Base-by-base conservation (phyloP, 2,113 vertebrate genomes). In the Microcebus murinus region DNA sequence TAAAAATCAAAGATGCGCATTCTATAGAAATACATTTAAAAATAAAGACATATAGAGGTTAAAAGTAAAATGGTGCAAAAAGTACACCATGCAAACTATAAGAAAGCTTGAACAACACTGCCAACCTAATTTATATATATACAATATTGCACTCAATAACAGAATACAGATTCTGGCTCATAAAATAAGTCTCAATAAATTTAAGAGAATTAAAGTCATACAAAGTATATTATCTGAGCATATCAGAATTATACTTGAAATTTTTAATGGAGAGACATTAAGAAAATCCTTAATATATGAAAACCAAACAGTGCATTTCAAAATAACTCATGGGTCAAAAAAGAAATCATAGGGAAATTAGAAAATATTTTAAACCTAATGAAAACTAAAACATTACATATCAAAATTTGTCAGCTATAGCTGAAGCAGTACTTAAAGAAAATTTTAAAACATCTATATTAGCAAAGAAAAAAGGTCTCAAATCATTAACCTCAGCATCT, bases 331-430 rank as follows among this genome's bases (percentile, higher is more conserved):
- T 42, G 18, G 74, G 20, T 93, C 29, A 90, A 93, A 70, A 50
- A 65, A 86, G 39, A 93, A 90, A 74, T 90, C 73, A 70, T 27
- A 76, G 25, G 36, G 25, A 83, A 87, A 83, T 55, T n/a, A 79
- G 61, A 67, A 95, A 94, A 79, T 88, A 91, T 76, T 93, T 79
- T 61, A 73, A 95, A 90, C 31, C 42, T 50, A 85, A 81, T 68
- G 20, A 74, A 92, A 73, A 90, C 31, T 68, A 93, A 90, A 90
- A 76, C 6, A 25, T 82, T 45, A 74, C 23, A 34, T 67, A 81
- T 29, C 34, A 93, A 95, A 82, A 68, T 74, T 23, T 91, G 34
- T 36, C 3, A 14, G 34, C 67, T 74, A 87, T 45, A 82, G 31
- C 25, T 67, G 25, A 73, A 29, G 39, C 27, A 73, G 39, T 73